phyloP scores from a whole-genome alignment of 2,888 invertebrate species.

The Dinocampus coccinellae region DNA sequence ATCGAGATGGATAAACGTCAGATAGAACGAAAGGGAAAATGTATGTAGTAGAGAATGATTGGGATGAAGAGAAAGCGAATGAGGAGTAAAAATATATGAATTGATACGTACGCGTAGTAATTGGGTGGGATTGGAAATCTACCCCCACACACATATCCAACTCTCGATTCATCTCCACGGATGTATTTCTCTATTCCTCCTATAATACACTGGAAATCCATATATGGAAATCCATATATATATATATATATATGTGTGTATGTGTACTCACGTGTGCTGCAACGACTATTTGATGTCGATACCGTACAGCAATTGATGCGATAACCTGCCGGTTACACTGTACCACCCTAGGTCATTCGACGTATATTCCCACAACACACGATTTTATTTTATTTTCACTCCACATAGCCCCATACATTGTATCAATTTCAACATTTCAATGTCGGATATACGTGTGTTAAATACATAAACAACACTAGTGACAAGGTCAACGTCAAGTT shows the following conservation, averaged over 20 bases:
- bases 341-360: slow-evolving; percentile 16
- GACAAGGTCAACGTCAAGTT: neutral
- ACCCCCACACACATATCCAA: neutral
- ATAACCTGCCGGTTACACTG: slow-evolving; percentile 15
- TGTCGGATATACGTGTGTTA: neutral
- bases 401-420: too few relatives aligned
- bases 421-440: slow-evolving; percentile 20
- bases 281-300: slow-evolving; percentile 51
- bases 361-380: slow-evolving; percentile 17
- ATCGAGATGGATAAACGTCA: slow-evolving; percentile 30
- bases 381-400: too few relatives aligned
- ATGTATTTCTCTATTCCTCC: neutral
- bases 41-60: slow-evolving; percentile 60
- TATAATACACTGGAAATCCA: slow-evolving; percentile 48
- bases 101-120: too few relatives aligned
- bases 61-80: slow-evolving; percentile 41
- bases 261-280: slow-evolving; percentile 3
- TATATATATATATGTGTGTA: slow-evolving; percentile 48
- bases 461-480: neutral
- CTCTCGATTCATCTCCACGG: neutral
- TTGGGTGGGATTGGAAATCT: neutral
- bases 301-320: slow-evolving; percentile 51
- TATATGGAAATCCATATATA: slow-evolving; percentile 48
- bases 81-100: slow-evolving; percentile 47
- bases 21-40: slow-evolving; percentile 50